These are phyloP conservation scores for Solenopsis invicta DNA, from an alignment of 1,140 invertebrate genomes.

Conservation along the genomic window DNA sequence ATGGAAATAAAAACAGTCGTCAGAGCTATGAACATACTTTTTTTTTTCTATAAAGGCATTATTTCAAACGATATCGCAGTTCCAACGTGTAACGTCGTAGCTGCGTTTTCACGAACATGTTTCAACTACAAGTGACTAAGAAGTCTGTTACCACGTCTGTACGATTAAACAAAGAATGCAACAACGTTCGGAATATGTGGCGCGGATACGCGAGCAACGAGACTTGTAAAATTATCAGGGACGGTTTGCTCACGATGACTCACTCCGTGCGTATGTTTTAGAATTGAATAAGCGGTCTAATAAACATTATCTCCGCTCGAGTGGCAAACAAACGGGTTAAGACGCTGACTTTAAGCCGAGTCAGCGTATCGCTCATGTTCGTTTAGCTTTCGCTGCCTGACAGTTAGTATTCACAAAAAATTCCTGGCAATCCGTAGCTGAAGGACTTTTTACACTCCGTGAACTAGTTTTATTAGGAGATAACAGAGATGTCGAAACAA, in stretches of 20 bases:
- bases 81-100: not conserved
- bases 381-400: not conserved
- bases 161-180: not conserved
- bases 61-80: conserved; percentile 8
- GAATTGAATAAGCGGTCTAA: conserved; percentile 50
- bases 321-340: conserved; percentile 22
- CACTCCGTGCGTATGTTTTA: not conserved
- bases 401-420: not conserved
- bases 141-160: not conserved
- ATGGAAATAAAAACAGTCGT: conserved; percentile 40
- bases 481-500: not conserved
- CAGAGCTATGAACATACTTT: not conserved
- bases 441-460: not conserved
- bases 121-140: not conserved
- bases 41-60: not conserved
- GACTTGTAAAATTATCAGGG: conserved; percentile 1
- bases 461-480: conserved; percentile 5
- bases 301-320: conserved; percentile 42
- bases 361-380: not conserved
- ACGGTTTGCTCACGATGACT: conserved; percentile 1
- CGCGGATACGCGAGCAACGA: not conserved
- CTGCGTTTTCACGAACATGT: not conserved
- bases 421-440: not conserved
- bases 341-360: not conserved
- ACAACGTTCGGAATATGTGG: conserved; percentile 5